Evolutionary conservation across 2,113 vertebrate genomes (phyloP).

Genomic region (Microcebus griseorufus): DNA sequence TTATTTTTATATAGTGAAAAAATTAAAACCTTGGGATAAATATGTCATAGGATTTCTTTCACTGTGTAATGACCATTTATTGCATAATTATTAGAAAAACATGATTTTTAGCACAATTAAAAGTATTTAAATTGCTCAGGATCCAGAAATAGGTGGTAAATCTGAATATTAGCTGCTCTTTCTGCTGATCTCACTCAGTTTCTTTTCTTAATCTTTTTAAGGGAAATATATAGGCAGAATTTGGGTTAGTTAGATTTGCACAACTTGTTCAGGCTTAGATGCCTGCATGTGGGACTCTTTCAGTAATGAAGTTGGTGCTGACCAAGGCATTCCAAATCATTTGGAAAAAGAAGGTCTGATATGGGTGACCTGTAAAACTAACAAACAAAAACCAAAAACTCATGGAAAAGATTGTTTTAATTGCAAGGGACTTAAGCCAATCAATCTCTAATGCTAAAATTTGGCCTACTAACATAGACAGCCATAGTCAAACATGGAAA

Average conservation of each 20-base stretch:
- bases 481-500: background rate
- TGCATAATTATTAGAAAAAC: constrained; percentile 28
- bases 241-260: background rate
- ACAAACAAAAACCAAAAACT: background rate
- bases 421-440: background rate
- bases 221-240: background rate
- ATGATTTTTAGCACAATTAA: background rate
- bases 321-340: background rate
- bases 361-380: background rate
- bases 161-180: background rate
- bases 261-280: background rate
- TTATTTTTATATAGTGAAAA: background rate
- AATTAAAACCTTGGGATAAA: background rate
- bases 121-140: background rate
- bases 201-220: background rate
- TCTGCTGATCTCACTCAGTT: background rate
- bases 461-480: background rate
- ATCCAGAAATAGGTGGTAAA: background rate
- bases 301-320: background rate
- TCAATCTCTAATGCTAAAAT: background rate
- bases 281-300: background rate
- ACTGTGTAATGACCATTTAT: background rate
- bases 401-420: background rate
- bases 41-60: background rate
- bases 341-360: background rate